Evolutionary conservation across 2,888 invertebrate genomes (phyloP), one percentile per base, ranked within the genome.

Genomic region (Apoda limacodes): DNA sequence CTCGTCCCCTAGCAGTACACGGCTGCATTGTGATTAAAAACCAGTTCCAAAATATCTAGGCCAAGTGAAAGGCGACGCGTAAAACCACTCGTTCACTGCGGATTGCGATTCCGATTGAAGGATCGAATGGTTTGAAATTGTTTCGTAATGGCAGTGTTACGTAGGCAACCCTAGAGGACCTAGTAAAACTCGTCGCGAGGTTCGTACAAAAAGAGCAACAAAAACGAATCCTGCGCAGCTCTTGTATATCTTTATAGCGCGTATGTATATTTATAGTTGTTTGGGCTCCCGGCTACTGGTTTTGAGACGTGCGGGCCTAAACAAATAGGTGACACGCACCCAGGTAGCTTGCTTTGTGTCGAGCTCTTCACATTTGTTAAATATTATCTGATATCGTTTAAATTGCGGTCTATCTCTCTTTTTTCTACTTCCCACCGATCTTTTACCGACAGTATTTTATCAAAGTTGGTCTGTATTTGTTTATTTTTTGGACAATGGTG

Each of bases 21-120:
- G 54, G 50, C 52, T 54, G 66, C 64, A 67, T 71, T 69, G 67
- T 69, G 62, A 64, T 62, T 64, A 59, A 63, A 56, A 70, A 76
- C 78, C 68, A 69, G 76, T 74, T 76, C 66, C 70, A 39, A 75
- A 78, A 74, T 69, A 78, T 75, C 68, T 72, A 66, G 78, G 78
- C 67, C 78, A 63, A 76, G 78, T 76, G 78, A 80, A 80, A 80
- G 78, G 78, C 70, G 63, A 61, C 51, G 53, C 61, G 63, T 66
- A 66, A 65, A 70, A 71, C 55, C 58, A 45, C 43, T 50, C 46
- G 42, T 46, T 46, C 43, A 52, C 45, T 52, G 59, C 60, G 59
- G 57, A 64, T 58, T n/a, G n/a, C n/a, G n/a, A n/a, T n/a, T n/a
- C n/a, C n/a, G n/a, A n/a, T n/a, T n/a, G n/a, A n/a, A n/a, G n/a